These are phyloP conservation scores for Lasioglossum calceatum DNA, from an alignment of 2,888 invertebrate species.

Conservation along the genomic window DNA sequence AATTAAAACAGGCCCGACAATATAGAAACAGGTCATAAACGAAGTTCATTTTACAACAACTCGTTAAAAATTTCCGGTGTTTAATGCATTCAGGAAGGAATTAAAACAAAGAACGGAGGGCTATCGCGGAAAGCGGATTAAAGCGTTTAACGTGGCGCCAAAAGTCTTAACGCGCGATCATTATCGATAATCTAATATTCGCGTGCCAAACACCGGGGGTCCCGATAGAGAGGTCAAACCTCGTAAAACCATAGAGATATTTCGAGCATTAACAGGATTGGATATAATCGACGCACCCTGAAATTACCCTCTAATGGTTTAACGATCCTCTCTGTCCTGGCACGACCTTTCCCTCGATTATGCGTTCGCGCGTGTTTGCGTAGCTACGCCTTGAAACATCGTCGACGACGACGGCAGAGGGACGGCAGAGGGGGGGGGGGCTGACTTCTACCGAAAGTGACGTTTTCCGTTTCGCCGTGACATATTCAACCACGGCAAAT, in stretches of 20 bases:
- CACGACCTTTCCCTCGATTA: slow-evolving; percentile 30
- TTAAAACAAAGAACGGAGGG: neutral
- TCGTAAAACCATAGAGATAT: slow-evolving; percentile 17
- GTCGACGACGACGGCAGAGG: neutral
- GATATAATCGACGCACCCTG: slow-evolving; percentile 16
- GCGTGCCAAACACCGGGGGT: neutral
- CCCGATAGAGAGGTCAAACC: neutral
- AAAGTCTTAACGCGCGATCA: neutral
- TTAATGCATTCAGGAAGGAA: neutral
- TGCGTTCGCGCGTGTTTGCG: slow-evolving; percentile 33
- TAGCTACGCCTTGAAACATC: slow-evolving; percentile 32
- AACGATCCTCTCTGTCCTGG: slow-evolving; percentile 17
- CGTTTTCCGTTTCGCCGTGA: slow-evolving; percentile 24
- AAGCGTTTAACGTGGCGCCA: neutral
- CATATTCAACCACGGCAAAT: slow-evolving; percentile 1
- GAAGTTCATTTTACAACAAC: neutral
- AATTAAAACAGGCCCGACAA: neutral
- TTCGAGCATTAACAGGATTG: slow-evolving; percentile 14
- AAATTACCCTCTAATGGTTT: slow-evolving; percentile 23
- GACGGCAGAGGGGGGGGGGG: neutral
- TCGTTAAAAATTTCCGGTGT: neutral
- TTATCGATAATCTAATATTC: neutral
- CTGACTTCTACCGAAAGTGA: slow-evolving; percentile 27
- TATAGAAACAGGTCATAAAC: neutral
- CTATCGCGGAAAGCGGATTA: neutral